Percentiles rank a stretch among this genome's conserved stretches.
phyloP scores from a whole-genome alignment of 2,888 invertebrate genomes.

The Xestobium rufovillosum region DNA sequence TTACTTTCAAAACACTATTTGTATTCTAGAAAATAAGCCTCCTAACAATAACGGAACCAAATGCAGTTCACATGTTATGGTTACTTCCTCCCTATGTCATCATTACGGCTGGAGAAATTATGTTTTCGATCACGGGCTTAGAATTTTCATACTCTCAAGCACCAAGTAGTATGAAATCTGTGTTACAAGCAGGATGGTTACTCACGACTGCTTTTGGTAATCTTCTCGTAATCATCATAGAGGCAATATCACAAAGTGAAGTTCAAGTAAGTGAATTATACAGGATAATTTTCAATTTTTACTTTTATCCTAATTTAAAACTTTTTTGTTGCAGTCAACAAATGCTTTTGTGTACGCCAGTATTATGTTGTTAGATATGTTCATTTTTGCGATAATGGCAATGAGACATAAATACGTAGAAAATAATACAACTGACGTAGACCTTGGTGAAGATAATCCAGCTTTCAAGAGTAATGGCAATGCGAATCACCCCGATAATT shows the following conservation, averaged over 20 bases:
- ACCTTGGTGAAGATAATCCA: not conserved
- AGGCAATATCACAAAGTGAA: constrained; percentile 67
- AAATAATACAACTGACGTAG: constrained; percentile 12
- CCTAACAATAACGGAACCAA: constrained; percentile 56
- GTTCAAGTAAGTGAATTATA: constrained; percentile 56
- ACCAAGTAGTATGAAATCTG: constrained; percentile 88
- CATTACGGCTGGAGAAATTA: constrained; percentile 88
- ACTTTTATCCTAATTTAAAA: no score
- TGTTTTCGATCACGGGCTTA: constrained; percentile 93
- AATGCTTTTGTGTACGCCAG: constrained; percentile 81
- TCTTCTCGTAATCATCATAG: constrained; percentile 82
- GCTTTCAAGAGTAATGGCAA: not conserved
- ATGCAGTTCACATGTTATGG: constrained; percentile 74
- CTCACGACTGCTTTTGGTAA: constrained; percentile 92
- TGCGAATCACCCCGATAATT: not conserved
- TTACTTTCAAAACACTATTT: not conserved
- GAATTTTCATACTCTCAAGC: constrained; percentile 96
- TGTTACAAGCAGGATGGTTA: constrained; percentile 86
- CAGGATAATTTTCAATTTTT: no score
- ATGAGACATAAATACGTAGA: constrained; percentile 65
- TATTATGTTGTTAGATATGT: constrained; percentile 73
- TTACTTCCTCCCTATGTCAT: constrained; percentile 88
- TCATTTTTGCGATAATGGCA: constrained; percentile 71
- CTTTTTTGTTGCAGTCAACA: constrained; percentile 58
- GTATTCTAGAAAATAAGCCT: constrained; percentile 30